These are phyloP conservation scores for Cavia porcellus DNA, from an alignment of 2,113 vertebrate species.

Conservation along the genomic window DNA sequence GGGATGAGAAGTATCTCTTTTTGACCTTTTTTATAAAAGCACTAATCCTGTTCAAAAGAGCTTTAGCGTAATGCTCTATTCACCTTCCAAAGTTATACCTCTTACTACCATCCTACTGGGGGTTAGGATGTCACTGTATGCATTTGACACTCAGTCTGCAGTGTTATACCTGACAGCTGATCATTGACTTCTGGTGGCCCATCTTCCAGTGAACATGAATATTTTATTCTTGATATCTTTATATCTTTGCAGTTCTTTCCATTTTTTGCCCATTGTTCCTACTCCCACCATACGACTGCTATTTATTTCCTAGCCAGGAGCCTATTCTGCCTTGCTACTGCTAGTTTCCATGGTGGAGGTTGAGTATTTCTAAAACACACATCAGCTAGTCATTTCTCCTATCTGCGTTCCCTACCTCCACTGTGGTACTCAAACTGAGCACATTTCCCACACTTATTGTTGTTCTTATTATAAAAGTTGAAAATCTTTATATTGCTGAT, in stretches of 20 bases:
- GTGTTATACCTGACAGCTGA: background rate
- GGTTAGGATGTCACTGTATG: background rate
- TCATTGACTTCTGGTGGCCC: background rate
- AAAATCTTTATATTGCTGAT: background rate
- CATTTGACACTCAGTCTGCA: background rate
- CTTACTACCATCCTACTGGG: background rate
- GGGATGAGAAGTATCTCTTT: background rate
- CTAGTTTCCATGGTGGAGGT: background rate
- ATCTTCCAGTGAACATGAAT: background rate
- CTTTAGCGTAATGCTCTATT: background rate
- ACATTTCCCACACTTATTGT: background rate
- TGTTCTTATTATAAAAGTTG: background rate
- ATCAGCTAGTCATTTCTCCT: background rate
- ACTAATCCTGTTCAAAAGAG: background rate
- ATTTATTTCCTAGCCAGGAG: background rate
- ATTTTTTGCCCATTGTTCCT: background rate
- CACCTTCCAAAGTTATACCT: background rate
- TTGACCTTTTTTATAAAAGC: background rate
- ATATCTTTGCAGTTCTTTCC: background rate
- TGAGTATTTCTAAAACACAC: background rate
- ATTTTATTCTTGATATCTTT: background rate
- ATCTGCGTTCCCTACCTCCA: background rate
- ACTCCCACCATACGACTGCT: too few relatives aligned
- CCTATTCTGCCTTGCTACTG: accelerated
- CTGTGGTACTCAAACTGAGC: background rate